Base-by-base conservation (phyloP, 1,140 invertebrate genomes). In the Zaprionus gabonicus region DNA sequence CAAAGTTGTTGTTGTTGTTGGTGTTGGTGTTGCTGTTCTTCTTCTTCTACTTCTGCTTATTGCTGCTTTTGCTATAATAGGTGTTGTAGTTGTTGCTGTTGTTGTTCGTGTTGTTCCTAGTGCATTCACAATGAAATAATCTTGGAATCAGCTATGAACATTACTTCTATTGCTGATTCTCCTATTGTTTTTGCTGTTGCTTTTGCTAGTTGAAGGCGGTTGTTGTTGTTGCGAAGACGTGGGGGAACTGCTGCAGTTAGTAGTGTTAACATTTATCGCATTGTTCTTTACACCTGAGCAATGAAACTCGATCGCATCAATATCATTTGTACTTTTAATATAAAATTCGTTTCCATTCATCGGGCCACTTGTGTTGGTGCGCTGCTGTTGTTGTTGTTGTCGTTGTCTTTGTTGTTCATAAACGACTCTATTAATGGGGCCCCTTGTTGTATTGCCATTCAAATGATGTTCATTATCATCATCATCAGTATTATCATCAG, bases 231-330 rank as follows among this genome's bases (percentile, higher is more conserved):
- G 70, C 58, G 60, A 38, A 46, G 66, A 70, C 60, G 66, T 63
- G 5, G 55, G 80, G 67, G 58, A 51, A 70, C 41, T 74, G 51
- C 57, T 60, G 36, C 49, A 34, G 57, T 74, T 56, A 17, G 34
- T 44, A 13, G 34, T 68, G 65, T 56, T 63, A 49, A 31, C 27
- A 60, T 41, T 63, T 51, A 27, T 53, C 25, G 36, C 15, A 62
- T 46, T 64, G 41, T 34, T 55, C 41, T 34, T 55, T 31, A 25
- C 78, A 71, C 67, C 67, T 72, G 27, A 76, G 75, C 71, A 78
- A 46, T 90, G 84, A 84, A 88, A 88, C 84, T 90, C 78, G 75
- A 88, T 81, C 78, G 84, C 81, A 90, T 88, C 84, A 90, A 88
- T 88, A 88, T 88, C 84, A 75, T 88, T 88, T 88, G 84, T 88